Evolutionary conservation across 1,140 invertebrate genomes (phyloP).

Genomic region (Saccostrea glomerata): DNA sequence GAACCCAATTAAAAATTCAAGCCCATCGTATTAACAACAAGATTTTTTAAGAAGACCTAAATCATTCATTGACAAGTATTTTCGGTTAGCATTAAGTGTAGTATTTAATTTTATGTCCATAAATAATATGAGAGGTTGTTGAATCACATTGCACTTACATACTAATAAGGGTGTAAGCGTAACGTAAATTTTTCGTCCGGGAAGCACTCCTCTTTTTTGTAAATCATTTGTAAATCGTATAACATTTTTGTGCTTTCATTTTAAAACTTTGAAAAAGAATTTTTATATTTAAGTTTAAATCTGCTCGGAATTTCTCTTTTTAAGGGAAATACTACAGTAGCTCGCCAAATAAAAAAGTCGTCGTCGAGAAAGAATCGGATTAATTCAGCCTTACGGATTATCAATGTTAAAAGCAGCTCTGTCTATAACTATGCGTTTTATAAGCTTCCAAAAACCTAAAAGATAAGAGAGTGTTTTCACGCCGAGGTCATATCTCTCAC

Average conservation of each 20-base stretch:
- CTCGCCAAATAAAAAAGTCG: not conserved
- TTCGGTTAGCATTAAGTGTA: not conserved
- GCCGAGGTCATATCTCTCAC: not conserved
- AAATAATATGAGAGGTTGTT: not conserved
- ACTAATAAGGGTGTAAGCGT: not conserved
- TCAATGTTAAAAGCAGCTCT: constrained; percentile 5
- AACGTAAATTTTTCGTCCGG: not conserved
- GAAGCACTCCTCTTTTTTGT: not conserved
- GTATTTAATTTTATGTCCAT: not conserved
- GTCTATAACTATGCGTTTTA: constrained; percentile 34
- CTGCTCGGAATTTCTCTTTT: no score
- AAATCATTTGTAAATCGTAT: not conserved
- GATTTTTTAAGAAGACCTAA: not conserved
- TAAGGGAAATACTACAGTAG: no score
- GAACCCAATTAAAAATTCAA: constrained; percentile 22
- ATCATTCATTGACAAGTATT: constrained; percentile 12
- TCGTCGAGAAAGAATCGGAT: not conserved
- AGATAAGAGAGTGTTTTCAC: constrained; percentile 36
- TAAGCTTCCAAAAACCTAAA: constrained; percentile 22
- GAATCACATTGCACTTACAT: not conserved
- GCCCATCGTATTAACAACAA: not conserved
- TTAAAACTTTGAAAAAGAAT: no score
- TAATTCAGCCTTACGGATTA: not conserved
- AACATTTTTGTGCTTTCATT: not conserved
- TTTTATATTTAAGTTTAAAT: no score